phyloP scores from a whole-genome alignment of 2,888 invertebrate genomes.

The Ypsolopha sequella region DNA sequence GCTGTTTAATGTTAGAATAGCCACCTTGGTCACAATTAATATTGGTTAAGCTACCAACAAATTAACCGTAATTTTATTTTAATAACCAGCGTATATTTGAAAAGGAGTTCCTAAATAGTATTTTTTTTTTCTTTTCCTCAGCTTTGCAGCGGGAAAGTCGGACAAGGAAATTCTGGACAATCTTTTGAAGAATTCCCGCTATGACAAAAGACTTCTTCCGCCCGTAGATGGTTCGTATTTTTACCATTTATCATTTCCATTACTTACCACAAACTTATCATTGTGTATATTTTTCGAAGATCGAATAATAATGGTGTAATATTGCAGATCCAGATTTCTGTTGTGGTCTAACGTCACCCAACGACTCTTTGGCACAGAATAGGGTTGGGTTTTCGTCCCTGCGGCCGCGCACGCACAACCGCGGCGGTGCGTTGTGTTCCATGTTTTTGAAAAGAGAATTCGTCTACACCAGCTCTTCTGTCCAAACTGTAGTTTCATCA shows the following conservation, averaged over 20 bases:
- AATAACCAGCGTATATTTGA: too few species aligned
- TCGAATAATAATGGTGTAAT: slow-evolving; percentile 34
- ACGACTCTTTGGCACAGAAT: slow-evolving; percentile 78
- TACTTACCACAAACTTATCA: neutral
- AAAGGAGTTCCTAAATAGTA: too few species aligned
- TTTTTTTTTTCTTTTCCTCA: slow-evolving; percentile 31
- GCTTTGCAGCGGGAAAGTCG: slow-evolving; percentile 92
- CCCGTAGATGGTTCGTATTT: slow-evolving; percentile 82
- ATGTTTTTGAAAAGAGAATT: slow-evolving; percentile 70
- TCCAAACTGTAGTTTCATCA: neutral
- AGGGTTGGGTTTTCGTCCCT: slow-evolving; percentile 62
- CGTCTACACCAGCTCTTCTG: slow-evolving; percentile 14
- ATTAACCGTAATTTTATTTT: too few species aligned
- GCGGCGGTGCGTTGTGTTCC: slow-evolving; percentile 68
- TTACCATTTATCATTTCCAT: neutral
- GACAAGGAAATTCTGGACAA: slow-evolving; percentile 95
- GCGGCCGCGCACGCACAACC: slow-evolving; percentile 70
- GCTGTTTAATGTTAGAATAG: too few species aligned
- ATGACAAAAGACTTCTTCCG: slow-evolving; percentile 93
- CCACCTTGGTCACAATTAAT: too few species aligned
- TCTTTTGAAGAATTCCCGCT: slow-evolving; percentile 87
- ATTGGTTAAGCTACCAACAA: too few species aligned
- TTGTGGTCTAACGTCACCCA: slow-evolving; percentile 86
- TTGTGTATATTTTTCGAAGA: slow-evolving; percentile 12
- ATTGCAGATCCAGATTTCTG: slow-evolving; percentile 92